These are phyloP conservation scores for Paralichthys olivaceus DNA, from an alignment of 2,113 vertebrate genomes.

Conservation along the genomic window DNA sequence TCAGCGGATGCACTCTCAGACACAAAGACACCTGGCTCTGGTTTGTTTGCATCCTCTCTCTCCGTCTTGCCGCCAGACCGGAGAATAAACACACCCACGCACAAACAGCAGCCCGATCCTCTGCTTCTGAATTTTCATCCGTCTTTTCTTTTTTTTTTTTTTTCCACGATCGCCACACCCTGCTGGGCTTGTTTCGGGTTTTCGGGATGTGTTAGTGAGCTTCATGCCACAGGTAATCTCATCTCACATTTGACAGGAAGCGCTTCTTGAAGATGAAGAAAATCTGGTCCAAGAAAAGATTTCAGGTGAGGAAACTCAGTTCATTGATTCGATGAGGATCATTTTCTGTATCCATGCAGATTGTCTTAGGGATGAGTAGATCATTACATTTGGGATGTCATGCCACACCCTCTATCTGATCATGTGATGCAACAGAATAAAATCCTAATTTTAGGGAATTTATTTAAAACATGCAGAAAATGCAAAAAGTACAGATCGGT, in stretches of 20 bases:
- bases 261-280: conserved; percentile 90
- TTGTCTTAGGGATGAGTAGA: not conserved
- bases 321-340: not conserved
- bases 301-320: conserved; percentile 87
- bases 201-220: conserved; percentile 57
- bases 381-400: conserved; percentile 18
- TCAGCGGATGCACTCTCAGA: conserved; percentile 61
- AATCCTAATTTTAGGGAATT: too few relatives aligned
- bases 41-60: conserved; percentile 49
- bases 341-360: not conserved
- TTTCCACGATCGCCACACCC: conserved; percentile 62
- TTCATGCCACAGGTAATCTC: conserved; percentile 73
- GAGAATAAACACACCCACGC: conserved; percentile 62
- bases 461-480: not conserved
- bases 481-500: not conserved
- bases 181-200: conserved; percentile 35
- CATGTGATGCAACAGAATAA: not conserved
- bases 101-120: conserved; percentile 34
- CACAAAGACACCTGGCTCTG: conserved; percentile 75
- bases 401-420: conserved; percentile 58
- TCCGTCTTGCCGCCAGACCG: conserved; percentile 39
- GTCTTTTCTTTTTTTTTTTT: not conserved
- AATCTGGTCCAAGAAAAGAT: conserved; percentile 98
- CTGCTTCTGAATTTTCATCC: conserved; percentile 17
- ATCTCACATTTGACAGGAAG: conserved; percentile 38